phyloP scores from a whole-genome alignment of 2,113 vertebrate species.

The Myxocyprinus asiaticus region DNA sequence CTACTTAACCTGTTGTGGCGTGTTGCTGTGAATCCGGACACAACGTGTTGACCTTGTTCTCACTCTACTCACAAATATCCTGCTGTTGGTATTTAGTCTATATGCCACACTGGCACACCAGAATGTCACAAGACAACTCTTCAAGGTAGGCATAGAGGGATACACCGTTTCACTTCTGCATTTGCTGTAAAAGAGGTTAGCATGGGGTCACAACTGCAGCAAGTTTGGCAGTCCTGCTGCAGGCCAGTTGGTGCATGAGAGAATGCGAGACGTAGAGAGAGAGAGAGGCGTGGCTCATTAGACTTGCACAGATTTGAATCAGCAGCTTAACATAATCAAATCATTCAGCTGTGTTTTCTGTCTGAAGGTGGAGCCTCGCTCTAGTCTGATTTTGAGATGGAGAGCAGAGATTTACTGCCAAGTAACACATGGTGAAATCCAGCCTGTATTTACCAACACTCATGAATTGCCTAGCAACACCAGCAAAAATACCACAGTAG shows the following conservation, averaged over 20 bases:
- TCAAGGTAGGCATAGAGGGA: not conserved
- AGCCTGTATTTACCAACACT: constrained; percentile 62
- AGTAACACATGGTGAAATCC: constrained; percentile 45
- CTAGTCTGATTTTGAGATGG: constrained; percentile 10
- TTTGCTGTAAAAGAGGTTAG: not conserved
- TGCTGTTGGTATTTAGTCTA: constrained; percentile 9
- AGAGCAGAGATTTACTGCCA: constrained; percentile 37
- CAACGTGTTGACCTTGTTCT: not conserved
- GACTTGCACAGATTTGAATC: constrained; percentile 14
- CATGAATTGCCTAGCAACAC: constrained; percentile 62
- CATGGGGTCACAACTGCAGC: not conserved
- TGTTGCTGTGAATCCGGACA: constrained; percentile 1
- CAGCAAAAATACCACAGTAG: constrained; percentile 48
- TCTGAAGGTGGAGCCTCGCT: constrained; percentile 37
- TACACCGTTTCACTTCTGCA: not conserved
- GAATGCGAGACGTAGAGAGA: not conserved
- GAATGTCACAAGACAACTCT: constrained; percentile 9
- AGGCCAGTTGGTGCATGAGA: not conserved
- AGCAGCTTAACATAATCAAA: constrained; percentile 28
- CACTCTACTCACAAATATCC: constrained; percentile 7
- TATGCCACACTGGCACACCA: not conserved
- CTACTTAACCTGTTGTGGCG: constrained; percentile 2
- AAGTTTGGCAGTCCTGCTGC: not conserved
- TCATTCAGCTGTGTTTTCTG: constrained; percentile 12
- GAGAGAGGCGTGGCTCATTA: not conserved